These are phyloP conservation scores for Junco hyemalis DNA, from an alignment of 2,113 vertebrate species.

Conservation along the genomic window DNA sequence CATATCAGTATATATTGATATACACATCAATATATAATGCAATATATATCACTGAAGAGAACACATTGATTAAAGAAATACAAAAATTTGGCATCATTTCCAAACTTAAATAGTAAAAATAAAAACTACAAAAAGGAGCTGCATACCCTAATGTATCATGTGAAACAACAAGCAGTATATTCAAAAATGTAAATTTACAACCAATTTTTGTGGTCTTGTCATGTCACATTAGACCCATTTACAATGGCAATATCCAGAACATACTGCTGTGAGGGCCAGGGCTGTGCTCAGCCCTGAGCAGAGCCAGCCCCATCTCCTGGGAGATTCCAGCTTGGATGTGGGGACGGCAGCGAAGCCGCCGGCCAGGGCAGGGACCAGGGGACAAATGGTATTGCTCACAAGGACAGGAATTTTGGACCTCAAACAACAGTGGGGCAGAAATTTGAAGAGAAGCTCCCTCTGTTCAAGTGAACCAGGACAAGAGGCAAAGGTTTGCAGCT, in stretches of 20 bases:
- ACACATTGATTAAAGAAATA: constrained; percentile 89
- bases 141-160: constrained; percentile 84
- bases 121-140: constrained; percentile 86
- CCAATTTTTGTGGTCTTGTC: constrained; percentile 80
- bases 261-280: constrained; percentile 65
- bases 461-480: constrained; percentile 80
- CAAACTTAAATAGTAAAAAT: constrained; percentile 89
- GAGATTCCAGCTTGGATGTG: constrained; percentile 46
- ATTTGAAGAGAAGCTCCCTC: constrained; percentile 70
- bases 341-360: constrained; percentile 3
- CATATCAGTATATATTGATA: constrained; percentile 87
- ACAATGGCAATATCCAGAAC: constrained; percentile 81
- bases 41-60: constrained; percentile 86
- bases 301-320: constrained; percentile 49
- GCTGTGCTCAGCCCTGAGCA: constrained; percentile 44
- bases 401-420: constrained; percentile 72
- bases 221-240: constrained; percentile 84
- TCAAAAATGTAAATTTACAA: constrained; percentile 84
- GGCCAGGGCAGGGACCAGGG: constrained; percentile 37
- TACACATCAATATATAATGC: constrained; percentile 87
- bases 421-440: constrained; percentile 69
- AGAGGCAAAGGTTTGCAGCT: constrained; percentile 71
- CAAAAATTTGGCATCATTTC: constrained; percentile 89
- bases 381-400: constrained; percentile 44
- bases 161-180: constrained; percentile 84